A percentile compares a stretch with the other conserved stretches of the same genome.
Evolutionary conservation across 2,888 invertebrate genomes (phyloP).

Genomic region (Phyto melanocephala): DNA sequence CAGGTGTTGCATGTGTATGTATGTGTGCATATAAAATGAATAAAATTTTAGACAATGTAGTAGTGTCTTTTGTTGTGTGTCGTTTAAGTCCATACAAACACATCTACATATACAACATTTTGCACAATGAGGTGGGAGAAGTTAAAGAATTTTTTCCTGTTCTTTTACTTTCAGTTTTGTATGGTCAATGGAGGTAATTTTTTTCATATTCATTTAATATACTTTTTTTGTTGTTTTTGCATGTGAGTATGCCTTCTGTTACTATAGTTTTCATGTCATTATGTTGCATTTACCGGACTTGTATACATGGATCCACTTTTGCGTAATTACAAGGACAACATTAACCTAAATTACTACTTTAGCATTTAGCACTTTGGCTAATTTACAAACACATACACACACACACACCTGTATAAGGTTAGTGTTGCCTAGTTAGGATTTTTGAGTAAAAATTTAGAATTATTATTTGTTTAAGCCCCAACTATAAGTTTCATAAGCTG

Average conservation of each 20-base stretch:
- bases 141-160: neutral
- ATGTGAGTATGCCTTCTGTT: neutral
- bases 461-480: no score
- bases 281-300: neutral
- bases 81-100: neutral
- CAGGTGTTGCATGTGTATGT: constrained; percentile 38
- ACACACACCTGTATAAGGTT: no score
- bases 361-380: constrained; percentile 32
- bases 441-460: no score
- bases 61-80: constrained; percentile 16
- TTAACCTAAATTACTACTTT: constrained; percentile 61
- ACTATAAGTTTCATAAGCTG: no score
- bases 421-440: no score
- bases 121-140: neutral
- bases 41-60: neutral
- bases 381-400: neutral
- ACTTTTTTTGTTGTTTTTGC: neutral
- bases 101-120: neutral
- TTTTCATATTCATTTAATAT: constrained; percentile 15
- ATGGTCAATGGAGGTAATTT: constrained; percentile 35
- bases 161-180: neutral
- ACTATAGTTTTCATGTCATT: constrained; percentile 12
- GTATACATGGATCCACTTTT: constrained; percentile 35
- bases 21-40: no score
- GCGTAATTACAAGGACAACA: constrained; percentile 58